Evolutionary conservation across 2,888 invertebrate species (phyloP), one percentile per base, ranked within the genome.

Genomic region (Dolomedes plantarius): DNA sequence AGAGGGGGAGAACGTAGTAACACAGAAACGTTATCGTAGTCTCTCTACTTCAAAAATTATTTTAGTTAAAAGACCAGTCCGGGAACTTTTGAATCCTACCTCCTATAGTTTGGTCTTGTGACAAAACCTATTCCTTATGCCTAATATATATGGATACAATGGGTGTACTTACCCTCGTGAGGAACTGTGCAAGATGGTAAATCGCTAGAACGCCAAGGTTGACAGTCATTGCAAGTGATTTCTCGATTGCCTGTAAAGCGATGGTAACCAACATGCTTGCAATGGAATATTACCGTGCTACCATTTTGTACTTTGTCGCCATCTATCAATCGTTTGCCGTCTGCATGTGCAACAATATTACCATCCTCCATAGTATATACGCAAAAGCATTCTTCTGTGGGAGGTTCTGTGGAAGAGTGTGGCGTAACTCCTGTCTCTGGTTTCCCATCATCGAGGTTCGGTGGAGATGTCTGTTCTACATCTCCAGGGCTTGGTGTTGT

Each of bases 171-270:
- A 82, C 82, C 71, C 46, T 0, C 0, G 3, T 3, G 19, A 6
- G 82, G 71, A 6, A 6, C 5, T n/a, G 41, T 28, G 46, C 82
- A 82, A 0, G 13, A 6, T 1, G 82, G 82, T 41, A 64, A 71
- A n/a, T 69, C 69, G 9, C 56, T 41, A 13, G 64, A 32, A 19
- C 75, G 41, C 82, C 82, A 82, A 7, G 27, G 13, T 19, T 19
- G 3, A 32, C 75, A 69, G 3, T 50, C 31, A n/a, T 64, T 6
- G 31, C 82, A 82, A 11, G 1, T 23, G 11, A 82, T 69, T 19
- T 82, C 64, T 11, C 29, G 6, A 16, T 62, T 23, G n/a, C 82
- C 82, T 0, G 7, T 46, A 27, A 82, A n/a, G 0, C 31, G 39
- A n/a, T 39, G 16, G 23, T 64, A 82, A 2, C 82, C 82, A 0